Evolutionary conservation across 2,797 vertebrate genomes (phyloP).

Genomic region (Periophthalmus magnuspinnatus): DNA sequence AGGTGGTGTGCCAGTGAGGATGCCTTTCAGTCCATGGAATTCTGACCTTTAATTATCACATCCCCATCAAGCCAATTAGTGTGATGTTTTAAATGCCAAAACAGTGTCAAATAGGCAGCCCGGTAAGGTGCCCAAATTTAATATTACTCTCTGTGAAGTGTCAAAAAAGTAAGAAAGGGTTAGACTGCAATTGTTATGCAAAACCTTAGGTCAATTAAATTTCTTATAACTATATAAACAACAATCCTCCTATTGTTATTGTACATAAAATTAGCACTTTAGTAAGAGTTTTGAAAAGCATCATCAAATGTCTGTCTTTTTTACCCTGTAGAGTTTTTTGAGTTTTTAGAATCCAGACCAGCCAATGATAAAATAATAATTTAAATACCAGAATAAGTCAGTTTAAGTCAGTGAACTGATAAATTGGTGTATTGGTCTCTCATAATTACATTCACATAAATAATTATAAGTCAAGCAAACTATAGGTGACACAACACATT

Average conservation of each 20-base stretch:
- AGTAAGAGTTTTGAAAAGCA: neutral
- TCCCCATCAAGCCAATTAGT: constrained; percentile 58
- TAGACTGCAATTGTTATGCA: constrained; percentile 10
- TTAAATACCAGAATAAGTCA: too few species aligned
- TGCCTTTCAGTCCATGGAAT: constrained; percentile 32
- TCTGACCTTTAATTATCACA: constrained; percentile 60
- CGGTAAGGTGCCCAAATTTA: constrained; percentile 14
- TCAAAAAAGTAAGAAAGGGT: constrained; percentile 21
- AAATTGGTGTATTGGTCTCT: neutral
- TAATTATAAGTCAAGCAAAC: neutral
- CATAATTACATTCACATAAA: neutral
- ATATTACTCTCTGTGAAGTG: constrained; percentile 16
- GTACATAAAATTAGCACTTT: neutral
- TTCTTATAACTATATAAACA: constrained; percentile 20
- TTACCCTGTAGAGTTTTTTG: neutral
- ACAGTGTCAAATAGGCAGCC: constrained; percentile 18
- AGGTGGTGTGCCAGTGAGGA: constrained; percentile 31
- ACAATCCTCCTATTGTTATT: neutral
- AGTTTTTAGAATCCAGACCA: neutral
- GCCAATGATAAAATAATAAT: too few species aligned
- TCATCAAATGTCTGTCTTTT: neutral
- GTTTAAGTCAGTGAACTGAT: too few species aligned
- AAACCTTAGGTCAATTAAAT: constrained; percentile 22
- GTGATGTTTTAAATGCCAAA: constrained; percentile 50
- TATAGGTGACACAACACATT: neutral